These are phyloP conservation scores for Galeruca laticollis DNA, from an alignment of 2,888 invertebrate genomes.

Conservation along the genomic window DNA sequence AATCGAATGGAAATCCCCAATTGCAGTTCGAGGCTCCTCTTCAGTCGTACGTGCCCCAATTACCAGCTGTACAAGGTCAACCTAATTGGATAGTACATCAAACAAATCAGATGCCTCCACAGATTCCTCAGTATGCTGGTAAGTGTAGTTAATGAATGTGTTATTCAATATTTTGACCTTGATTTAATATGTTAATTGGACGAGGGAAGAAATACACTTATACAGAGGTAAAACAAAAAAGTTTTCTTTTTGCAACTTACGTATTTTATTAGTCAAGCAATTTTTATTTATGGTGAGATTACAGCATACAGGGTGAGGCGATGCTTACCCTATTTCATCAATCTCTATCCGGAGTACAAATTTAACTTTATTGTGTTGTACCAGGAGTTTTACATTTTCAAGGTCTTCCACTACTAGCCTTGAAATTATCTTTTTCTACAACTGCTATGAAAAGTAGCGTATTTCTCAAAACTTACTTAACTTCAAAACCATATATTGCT, in stretches of 20 bases:
- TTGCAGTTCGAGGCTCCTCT: slow-evolving; percentile 45
- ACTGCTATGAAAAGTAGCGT: too few relatives aligned
- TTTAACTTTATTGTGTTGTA: too few relatives aligned
- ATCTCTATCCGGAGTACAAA: too few relatives aligned
- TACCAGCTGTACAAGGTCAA: slow-evolving; percentile 40
- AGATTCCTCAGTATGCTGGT: slow-evolving; percentile 60
- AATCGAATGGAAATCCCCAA: slow-evolving; percentile 28
- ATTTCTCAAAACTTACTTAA: too few relatives aligned
- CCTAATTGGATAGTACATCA: slow-evolving; percentile 59
- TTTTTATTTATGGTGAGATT: too few relatives aligned
- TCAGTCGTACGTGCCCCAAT: slow-evolving; percentile 47
- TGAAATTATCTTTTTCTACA: too few relatives aligned
- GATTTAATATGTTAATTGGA: slow-evolving; percentile 12
- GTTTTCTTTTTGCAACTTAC: neutral
- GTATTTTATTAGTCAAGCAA: neutral
- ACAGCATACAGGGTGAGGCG: too few relatives aligned
- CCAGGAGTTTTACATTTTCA: too few relatives aligned
- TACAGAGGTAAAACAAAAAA: neutral
- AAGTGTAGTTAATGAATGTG: slow-evolving; percentile 32
- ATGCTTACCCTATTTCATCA: too few relatives aligned
- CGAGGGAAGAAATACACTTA: neutral
- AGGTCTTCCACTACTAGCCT: too few relatives aligned
- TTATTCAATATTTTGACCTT: slow-evolving; percentile 31
- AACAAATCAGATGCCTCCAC: slow-evolving; percentile 58
- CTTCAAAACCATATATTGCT: too few relatives aligned